These are phyloP conservation scores for Ammospiza caudacuta DNA, from an alignment of 2,113 vertebrate species.

Conservation along the genomic window DNA sequence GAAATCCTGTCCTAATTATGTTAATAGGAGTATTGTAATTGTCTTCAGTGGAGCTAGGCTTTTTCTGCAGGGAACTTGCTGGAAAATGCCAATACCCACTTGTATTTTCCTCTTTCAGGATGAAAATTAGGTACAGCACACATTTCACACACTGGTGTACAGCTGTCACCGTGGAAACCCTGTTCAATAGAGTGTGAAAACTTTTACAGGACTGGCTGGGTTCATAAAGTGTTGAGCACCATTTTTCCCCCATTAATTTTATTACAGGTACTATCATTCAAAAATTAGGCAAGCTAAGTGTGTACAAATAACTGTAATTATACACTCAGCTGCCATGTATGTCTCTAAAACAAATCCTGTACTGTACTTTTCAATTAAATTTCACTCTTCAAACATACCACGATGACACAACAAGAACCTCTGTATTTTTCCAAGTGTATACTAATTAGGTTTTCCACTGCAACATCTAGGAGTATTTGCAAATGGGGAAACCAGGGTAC, in stretches of 20 bases:
- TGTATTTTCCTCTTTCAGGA: constrained; percentile 30
- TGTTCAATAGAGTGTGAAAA: constrained; percentile 40
- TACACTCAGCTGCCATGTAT: background rate
- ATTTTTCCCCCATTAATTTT: constrained; percentile 31
- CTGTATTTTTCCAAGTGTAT: background rate
- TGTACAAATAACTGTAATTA: constrained; percentile 28
- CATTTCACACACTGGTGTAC: background rate
- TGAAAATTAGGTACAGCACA: constrained; percentile 5
- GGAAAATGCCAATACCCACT: constrained; percentile 24
- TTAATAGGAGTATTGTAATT: background rate
- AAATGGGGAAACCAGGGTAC: constrained; percentile 21
- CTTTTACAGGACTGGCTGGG: constrained; percentile 20
- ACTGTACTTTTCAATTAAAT: constrained; percentile 10
- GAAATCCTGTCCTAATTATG: constrained; percentile 8
- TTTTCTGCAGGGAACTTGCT: background rate
- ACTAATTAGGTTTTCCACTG: constrained; percentile 21
- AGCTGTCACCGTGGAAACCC: constrained; percentile 40
- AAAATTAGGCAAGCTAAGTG: background rate
- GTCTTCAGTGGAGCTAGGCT: background rate
- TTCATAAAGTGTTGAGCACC: background rate
- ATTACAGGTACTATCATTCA: background rate
- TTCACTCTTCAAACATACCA: background rate
- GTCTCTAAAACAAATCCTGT: background rate
- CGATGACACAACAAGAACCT: constrained; percentile 5
- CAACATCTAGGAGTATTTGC: background rate